A percentile compares a stretch with the other conserved stretches of the same genome.
Evolutionary conservation across 2,113 vertebrate species (phyloP).

Genomic region (Gracilinanus agilis): DNA sequence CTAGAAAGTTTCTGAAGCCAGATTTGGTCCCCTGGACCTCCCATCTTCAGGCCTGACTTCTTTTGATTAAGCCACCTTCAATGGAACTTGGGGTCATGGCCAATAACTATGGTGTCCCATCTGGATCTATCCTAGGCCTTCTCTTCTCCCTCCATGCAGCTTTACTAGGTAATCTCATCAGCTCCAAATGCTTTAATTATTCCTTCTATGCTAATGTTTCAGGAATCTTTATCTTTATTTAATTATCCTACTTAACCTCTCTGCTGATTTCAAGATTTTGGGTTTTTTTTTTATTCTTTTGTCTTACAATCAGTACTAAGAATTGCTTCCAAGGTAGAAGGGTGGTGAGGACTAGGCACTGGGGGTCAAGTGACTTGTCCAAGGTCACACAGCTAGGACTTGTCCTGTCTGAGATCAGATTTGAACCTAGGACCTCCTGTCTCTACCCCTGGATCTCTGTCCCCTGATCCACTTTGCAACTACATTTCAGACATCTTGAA

Average conservation of each 20-base stretch:
- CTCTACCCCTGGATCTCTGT: no score
- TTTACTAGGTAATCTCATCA: neutral
- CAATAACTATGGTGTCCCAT: neutral
- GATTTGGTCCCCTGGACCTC: no score
- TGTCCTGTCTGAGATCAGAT: no score
- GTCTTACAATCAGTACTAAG: no score
- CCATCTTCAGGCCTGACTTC: no score
- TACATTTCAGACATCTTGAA: neutral
- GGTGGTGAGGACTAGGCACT: no score
- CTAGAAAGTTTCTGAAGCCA: no score
- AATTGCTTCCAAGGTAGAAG: no score
- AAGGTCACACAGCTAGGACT: no score
- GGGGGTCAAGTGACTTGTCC: no score
- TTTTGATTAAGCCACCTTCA: no score
- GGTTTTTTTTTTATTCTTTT: neutral
- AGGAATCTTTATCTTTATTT: neutral
- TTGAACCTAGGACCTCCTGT: no score
- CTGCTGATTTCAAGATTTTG: neutral
- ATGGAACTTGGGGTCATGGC: neutral
- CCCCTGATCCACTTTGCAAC: neutral
- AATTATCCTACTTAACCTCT: neutral
- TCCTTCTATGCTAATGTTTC: neutral
- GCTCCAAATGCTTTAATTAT: neutral
- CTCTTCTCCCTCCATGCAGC: rapidly evolving
- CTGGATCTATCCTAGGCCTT: neutral